A percentile compares a stretch with the other conserved stretches of the same genome.
Conservation (phyloP, 2,888 invertebrate species). For the Eristalinus sepulchralis region DNA sequence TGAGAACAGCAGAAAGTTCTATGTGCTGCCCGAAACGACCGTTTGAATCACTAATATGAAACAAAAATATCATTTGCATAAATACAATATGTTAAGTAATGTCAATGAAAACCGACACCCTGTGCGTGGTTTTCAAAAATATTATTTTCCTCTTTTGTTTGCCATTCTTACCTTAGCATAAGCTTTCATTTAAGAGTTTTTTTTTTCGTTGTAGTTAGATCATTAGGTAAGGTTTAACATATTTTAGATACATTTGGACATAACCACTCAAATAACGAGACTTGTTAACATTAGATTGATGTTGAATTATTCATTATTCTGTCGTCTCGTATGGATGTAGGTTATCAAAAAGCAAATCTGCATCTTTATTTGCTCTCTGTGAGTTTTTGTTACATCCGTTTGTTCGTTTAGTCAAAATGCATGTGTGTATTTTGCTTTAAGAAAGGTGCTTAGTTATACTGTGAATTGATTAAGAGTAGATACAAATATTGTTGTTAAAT, state of each 20-base stretch:
- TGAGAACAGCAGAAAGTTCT: constrained; percentile 69
- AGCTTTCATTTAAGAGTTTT: neutral
- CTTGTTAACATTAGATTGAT: neutral
- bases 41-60: constrained; percentile 71
- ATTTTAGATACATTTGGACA: neutral
- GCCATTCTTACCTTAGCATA: neutral
- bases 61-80: constrained; percentile 22
- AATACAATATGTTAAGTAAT: constrained; percentile 32
- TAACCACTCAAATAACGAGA: neutral
- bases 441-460: too few species aligned
- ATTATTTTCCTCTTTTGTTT: neutral
- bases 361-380: neutral
- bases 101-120: constrained; percentile 1
- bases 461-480: too few species aligned
- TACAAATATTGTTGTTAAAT: too few species aligned
- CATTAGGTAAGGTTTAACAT: neutral
- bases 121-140: neutral
- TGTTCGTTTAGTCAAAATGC: too few species aligned
- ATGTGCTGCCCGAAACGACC: constrained; percentile 72
- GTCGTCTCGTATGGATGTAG: neutral
- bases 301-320: neutral
- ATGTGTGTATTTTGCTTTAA: too few species aligned
- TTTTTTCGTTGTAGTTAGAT: neutral
- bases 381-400: too few species aligned
- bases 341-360: neutral